phyloP scores from a whole-genome alignment of 2,797 vertebrate species.

The Capromys pilorides region DNA sequence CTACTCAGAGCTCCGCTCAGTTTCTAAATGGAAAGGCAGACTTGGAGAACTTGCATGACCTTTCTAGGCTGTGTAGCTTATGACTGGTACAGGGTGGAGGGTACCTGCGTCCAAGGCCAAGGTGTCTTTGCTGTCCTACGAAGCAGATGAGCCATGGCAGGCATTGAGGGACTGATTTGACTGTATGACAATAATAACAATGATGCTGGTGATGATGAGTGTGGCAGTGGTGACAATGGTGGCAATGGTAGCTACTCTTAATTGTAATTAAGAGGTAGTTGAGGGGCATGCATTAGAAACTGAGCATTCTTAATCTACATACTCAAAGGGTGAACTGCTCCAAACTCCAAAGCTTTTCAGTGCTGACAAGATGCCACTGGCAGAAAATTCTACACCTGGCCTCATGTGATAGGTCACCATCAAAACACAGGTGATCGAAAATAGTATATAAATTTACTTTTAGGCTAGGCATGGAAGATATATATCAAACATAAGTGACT shows the following conservation, averaged over 20 bases:
- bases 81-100: neutral
- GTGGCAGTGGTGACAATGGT: neutral
- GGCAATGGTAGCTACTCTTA: neutral
- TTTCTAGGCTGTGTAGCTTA: neutral
- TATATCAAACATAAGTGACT: neutral
- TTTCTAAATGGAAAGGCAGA: neutral
- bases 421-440: neutral
- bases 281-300: neutral
- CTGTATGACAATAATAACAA: neutral
- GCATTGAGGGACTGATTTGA: neutral
- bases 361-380: neutral
- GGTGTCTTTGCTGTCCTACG: fast-evolving
- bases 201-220: neutral
- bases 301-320: neutral
- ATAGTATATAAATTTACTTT: neutral
- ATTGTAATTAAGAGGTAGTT: neutral
- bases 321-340: neutral
- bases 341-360: no score
- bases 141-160: neutral
- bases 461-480: no score
- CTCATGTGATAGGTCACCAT: neutral
- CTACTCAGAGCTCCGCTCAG: neutral
- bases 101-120: neutral
- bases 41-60: neutral
- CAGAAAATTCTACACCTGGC: neutral